Evolutionary conservation across 2,888 invertebrate genomes (phyloP), one percentile per base, ranked within the genome.

Genomic region (Athalia rosae): DNA sequence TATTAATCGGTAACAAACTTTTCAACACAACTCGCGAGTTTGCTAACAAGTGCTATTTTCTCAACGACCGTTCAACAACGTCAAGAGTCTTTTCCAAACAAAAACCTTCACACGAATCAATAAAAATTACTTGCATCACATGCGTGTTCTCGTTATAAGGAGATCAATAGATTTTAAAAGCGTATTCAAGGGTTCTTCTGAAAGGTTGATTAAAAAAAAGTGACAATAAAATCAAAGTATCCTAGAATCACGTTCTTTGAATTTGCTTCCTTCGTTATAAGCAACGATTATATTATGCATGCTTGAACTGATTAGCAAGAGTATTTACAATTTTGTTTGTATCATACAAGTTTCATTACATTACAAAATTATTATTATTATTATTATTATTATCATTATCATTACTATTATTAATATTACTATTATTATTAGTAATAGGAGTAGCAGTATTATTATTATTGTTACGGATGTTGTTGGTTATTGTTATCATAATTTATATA

Each of bases 271-370:
- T 9, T 58, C 9, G 43, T 41, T 4, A 13, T 61, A 43, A 58
- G 71, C 58, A 45, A 71, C n/a, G 13, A 56, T 45, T 47, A 47
- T 58, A 71, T 58, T 58, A 71, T 28, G 43, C 50, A 15, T 45
- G 41, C 41, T 71, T 45, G 71, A 58, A 71, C 58, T 56, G 71
- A 58, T 71, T 56, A 15, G 58, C 50, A 13, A 45, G 13, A 71
- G 58, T 71, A 71, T 71, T 71, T 71, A 71, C 71, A 71, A 50
- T 67, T 53, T 53, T 53, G 64, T 67, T 53, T 69, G 71, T 71
- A 71, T 71, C 71, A 58, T 71, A 71, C 71, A 71, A 56, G 71
- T 71, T n/a, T 69, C 56, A 53, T 43, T 56, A 56, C 41, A 53
- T 53, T 69, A 48, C 50, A 71, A 71, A 58, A 58, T 11, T 11